Evolutionary conservation across 2,888 invertebrate genomes (phyloP).

Genomic region (Plebejus anna): DNA sequence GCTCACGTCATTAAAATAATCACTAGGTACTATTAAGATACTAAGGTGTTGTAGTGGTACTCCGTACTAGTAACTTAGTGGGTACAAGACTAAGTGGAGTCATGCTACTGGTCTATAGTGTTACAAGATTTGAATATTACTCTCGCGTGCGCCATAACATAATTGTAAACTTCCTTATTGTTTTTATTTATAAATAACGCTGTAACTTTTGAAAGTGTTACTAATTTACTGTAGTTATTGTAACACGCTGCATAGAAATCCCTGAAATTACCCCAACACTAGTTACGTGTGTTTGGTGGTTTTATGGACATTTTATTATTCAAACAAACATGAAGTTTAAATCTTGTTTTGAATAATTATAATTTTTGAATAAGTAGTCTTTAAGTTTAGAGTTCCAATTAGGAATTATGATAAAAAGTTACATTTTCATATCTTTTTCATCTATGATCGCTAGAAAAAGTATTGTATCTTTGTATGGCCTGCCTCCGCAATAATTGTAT

Average conservation of each 20-base stretch:
- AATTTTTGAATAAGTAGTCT: no score
- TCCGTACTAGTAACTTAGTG: background rate
- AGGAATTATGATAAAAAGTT: background rate
- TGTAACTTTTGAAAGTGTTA: slow-evolving; percentile 6
- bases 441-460: background rate
- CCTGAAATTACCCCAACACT: background rate
- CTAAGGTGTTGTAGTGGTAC: background rate
- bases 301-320: no score
- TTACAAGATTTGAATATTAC: background rate
- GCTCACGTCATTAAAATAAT: slow-evolving; percentile 22
- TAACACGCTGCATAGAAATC: background rate
- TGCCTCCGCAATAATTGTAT: background rate
- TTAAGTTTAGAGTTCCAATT: no score
- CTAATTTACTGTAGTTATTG: background rate
- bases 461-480: background rate
- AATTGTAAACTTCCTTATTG: slow-evolving; percentile 5
- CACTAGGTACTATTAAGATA: background rate
- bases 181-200: background rate
- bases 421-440: background rate
- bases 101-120: background rate
- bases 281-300: background rate
- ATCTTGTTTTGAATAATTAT: no score
- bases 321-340: no score
- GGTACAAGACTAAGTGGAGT: background rate
- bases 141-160: background rate